Evolutionary conservation across 2,888 invertebrate genomes (phyloP), one percentile per base, ranked within the genome.

Genomic region (Xestia rhomboidea): DNA sequence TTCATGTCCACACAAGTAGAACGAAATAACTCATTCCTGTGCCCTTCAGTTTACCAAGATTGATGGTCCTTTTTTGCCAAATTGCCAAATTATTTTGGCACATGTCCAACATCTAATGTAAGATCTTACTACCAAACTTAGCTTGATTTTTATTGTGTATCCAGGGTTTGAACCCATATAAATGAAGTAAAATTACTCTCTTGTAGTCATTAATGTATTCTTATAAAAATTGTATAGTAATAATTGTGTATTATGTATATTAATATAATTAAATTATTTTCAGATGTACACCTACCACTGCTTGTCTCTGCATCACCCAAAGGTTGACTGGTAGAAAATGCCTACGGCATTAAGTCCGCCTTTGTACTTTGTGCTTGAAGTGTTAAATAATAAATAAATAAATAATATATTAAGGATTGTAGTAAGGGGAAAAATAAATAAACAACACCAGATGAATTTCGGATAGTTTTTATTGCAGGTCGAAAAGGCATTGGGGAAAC

Each of bases 401-500:
- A n/a, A n/a, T n/a, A n/a, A n/a, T n/a, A n/a, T n/a, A n/a, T n/a
- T 27, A 51, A 51, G 8, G 13, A 49, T n/a, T 73, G 18, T 60
- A 60, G 2, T 11, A 13, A 24, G 6, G 34, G 64, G 24, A 7
- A 10, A 34, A 27, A 80, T 0, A 63, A 83, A 71, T 83, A 70
- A 90, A 90, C 81, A 85, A 91, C 91, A 90, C 81, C 60, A 38
- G 54, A 73, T 73, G 82, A 89, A 86, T 90, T 91, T 89, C 88
- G 83, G 92, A 92, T 85, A 89, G 89, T 94, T 92, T 77, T 73
- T 93, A 92, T 92, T 94, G 91, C 92, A 90, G 91, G 90, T 93
- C 86, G 81, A 93, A 92, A 90, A 92, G 90, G 92, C 93, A 84
- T 91, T 91, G 90, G 89, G 91, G 91, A 84, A 92, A 93, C 91